These are phyloP conservation scores for Hyles euphorbiae DNA, from an alignment of 1,140 invertebrate genomes.

Conservation along the genomic window DNA sequence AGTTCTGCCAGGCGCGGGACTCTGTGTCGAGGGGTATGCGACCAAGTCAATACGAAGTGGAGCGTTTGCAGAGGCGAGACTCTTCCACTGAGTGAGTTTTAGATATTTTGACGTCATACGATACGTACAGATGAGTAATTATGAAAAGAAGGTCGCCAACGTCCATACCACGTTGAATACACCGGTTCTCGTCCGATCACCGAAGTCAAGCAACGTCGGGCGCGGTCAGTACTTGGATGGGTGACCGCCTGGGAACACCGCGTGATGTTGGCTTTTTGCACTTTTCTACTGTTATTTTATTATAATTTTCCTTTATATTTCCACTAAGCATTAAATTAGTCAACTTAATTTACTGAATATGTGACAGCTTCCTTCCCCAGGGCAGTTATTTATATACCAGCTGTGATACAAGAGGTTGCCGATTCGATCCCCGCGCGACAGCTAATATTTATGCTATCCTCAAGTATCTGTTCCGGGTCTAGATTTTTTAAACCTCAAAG, in stretches of 20 bases:
- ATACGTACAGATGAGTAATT: too few relatives aligned
- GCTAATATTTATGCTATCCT: too few relatives aligned
- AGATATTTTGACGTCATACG: not conserved
- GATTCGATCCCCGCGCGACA: too few relatives aligned
- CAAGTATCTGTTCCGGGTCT: too few relatives aligned
- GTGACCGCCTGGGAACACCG: constrained; percentile 29
- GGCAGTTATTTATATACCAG: too few relatives aligned
- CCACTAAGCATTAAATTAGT: too few relatives aligned
- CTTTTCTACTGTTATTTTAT: not conserved
- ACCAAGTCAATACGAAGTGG: constrained; percentile 22
- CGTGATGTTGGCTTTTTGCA: constrained; percentile 29
- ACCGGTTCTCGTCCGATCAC: constrained; percentile 35
- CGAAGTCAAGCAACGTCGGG: constrained; percentile 31
- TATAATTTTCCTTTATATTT: not conserved
- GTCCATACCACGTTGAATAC: constrained; percentile 38
- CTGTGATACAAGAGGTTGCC: too few relatives aligned
- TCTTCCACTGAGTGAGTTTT: constrained; percentile 33
- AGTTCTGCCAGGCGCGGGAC: constrained; percentile 46
- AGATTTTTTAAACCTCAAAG: too few relatives aligned
- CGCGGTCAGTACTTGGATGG: constrained; percentile 28
- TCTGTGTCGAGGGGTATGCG: constrained; percentile 40
- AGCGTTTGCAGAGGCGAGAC: constrained; percentile 28
- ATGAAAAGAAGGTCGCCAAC: constrained; percentile 15
- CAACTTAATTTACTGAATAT: too few relatives aligned
- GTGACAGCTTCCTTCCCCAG: too few relatives aligned